Conservation (phyloP, 2,888 invertebrate genomes). For the Cordilura impudica region DNA sequence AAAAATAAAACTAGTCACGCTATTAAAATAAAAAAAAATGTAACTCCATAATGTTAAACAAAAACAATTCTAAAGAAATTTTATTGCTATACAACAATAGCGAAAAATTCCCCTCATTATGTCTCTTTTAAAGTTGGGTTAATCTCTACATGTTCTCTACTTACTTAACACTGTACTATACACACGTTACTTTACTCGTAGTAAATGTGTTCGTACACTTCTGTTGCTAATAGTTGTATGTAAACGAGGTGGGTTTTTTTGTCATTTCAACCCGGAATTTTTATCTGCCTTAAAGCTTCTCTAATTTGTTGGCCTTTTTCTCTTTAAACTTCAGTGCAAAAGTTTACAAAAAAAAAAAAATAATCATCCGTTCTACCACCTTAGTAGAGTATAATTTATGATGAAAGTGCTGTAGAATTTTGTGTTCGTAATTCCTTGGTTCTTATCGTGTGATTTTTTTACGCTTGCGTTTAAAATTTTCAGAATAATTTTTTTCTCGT, state of each 20-base stretch:
- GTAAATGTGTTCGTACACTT: slow-evolving; percentile 2
- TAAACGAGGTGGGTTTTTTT: slow-evolving; percentile 43
- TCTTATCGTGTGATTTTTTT: slow-evolving; percentile 48
- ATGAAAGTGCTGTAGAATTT: neutral
- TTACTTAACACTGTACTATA: neutral
- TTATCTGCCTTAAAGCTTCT: neutral
- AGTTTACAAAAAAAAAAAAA: neutral
- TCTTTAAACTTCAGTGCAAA: neutral
- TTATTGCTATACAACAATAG: neutral
- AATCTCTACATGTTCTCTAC: neutral
- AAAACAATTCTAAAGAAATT: neutral
- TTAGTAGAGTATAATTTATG: too few species aligned
- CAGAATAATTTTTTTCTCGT: neutral
- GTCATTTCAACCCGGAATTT: neutral
- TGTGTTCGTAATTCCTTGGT: neutral
- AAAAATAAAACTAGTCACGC: neutral
- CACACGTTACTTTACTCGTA: neutral
- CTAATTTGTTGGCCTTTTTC: neutral
- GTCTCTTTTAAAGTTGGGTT: neutral
- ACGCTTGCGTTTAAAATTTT: slow-evolving; percentile 53
- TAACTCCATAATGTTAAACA: neutral
- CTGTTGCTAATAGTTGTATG: neutral
- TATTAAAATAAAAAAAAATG: neutral
- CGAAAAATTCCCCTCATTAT: neutral
- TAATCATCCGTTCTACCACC: too few species aligned